Evolutionary conservation across 2,797 vertebrate species (phyloP), one percentile per base, ranked within the genome.

Genomic region (Schizopygopsis pylzovi): DNA sequence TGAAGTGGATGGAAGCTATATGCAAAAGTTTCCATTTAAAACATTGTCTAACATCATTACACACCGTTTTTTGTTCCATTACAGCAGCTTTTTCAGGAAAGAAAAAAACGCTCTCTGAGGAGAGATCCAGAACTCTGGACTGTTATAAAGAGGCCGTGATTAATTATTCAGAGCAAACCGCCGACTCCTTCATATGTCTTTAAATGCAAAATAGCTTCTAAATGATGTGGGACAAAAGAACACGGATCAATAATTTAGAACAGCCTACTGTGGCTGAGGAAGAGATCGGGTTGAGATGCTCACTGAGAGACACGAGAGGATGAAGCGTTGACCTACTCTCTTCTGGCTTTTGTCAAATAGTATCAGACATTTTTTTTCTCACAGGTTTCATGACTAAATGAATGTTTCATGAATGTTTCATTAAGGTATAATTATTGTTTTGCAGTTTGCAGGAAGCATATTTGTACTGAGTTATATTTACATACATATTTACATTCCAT

Each of bases 131-230:
- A 79, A 49, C 41, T 75, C 41, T 61, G 81, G 22, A 65, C 41
- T 43, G 43, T 76, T 33, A 59, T 70, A 68, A 65, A 87, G 52
- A 49, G 80, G 80, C 73, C 61, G 67, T 33, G 12, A 82, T 79
- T 56, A 82, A 93, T 94, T 92, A 91, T 93, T 94, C 90, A 92
- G 43, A 85, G 82, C 77, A 86, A 84, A 87, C 88, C 12, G 25
- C 89, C 83, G 75, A 80, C 81, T 90, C 75, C 88, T 89, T 84
- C 90, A 88, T 92, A 92, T 91, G 88, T 91, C 93, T 91, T 90
- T 77, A 75, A 87, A 91, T 93, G 87, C 89, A 91, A 92, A 93
- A 89, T 88, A 93, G 90, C 91, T 90, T 92, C 88, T 87, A 90
- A 79, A 89, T 86, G 91, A 82, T 78, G 76, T 84, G 67, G 85